Evolutionary conservation across 2,888 invertebrate species (phyloP).

Genomic region (Plebejus anna): DNA sequence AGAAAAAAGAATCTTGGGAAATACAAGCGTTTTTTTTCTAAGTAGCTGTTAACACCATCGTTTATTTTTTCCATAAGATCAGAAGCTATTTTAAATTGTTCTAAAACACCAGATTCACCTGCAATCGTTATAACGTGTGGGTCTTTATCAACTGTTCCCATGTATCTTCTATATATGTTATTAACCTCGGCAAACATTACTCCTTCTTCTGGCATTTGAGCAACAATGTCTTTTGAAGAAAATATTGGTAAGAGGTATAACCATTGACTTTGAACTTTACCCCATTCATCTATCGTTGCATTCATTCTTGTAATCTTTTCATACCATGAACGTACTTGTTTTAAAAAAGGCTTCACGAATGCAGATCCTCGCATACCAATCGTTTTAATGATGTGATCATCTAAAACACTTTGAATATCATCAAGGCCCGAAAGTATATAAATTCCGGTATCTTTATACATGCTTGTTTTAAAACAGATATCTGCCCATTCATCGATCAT

Average conservation of each 20-base stretch:
- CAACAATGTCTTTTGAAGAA: conserved; percentile 91
- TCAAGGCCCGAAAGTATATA: conserved; percentile 85
- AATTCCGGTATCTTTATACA: conserved; percentile 86
- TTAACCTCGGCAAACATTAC: conserved; percentile 88
- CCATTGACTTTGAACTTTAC: conserved; percentile 92
- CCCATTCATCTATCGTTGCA: conserved; percentile 89
- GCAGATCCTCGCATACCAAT: conserved; percentile 92
- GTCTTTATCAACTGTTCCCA: conserved; percentile 81
- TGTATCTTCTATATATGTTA: conserved; percentile 82
- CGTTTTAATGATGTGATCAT: conserved; percentile 91
- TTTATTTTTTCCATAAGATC: conserved; percentile 88
- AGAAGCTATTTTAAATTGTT: conserved; percentile 84
- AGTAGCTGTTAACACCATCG: conserved; percentile 89
- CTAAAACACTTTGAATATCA: conserved; percentile 88
- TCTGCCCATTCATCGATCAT: conserved; percentile 92
- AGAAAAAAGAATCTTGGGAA: conserved; percentile 94
- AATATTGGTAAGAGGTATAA: conserved; percentile 92
- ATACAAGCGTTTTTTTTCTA: conserved; percentile 90
- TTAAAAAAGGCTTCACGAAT: conserved; percentile 90
- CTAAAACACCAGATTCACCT: conserved; percentile 83
- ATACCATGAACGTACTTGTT: conserved; percentile 86
- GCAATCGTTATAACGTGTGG: conserved; percentile 83
- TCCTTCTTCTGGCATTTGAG: conserved; percentile 92
- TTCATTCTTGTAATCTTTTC: conserved; percentile 85
- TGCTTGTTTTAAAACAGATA: conserved; percentile 84